Conservation (phyloP, 37 sponge, comb jelly and placozoan genomes). For the Lycopodina hypogea region DNA sequence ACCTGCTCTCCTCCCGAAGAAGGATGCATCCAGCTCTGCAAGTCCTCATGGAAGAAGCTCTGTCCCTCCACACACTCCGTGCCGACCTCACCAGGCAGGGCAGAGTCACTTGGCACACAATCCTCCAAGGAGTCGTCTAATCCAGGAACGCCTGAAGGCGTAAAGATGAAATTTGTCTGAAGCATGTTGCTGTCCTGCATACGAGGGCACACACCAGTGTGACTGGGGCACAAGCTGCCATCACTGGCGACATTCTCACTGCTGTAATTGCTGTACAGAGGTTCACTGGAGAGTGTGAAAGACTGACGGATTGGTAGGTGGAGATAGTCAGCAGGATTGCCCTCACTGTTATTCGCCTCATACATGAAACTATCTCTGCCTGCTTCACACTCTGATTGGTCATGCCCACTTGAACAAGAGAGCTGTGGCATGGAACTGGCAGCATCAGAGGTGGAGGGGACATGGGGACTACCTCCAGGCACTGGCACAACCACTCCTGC, state of each 20-base stretch:
- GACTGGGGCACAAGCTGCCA: too few species aligned
- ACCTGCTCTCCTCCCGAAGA: neutral
- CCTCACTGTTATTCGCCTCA: neutral
- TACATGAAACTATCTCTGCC: neutral
- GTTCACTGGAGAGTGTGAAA: too few species aligned
- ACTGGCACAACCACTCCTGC: neutral
- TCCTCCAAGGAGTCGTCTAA: conserved; percentile 2
- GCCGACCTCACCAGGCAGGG: neutral
- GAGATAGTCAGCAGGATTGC: neutral
- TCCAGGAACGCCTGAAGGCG: neutral
- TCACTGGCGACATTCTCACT: too few species aligned
- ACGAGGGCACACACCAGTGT: too few species aligned
- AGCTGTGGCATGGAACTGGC: neutral
- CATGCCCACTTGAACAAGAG: too few species aligned
- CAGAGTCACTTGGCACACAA: neutral
- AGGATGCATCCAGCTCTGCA: neutral
- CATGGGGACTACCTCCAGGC: neutral
- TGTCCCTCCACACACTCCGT: neutral
- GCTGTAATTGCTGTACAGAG: too few species aligned
- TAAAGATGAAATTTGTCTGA: too few species aligned
- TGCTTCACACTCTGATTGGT: neutral
- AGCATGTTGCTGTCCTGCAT: too few species aligned
- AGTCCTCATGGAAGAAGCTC: neutral
- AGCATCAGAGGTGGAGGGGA: neutral
- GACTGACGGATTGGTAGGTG: too few species aligned